phyloP scores from a whole-genome alignment of 2,113 vertebrate species.

The Myotis brandtii region DNA sequence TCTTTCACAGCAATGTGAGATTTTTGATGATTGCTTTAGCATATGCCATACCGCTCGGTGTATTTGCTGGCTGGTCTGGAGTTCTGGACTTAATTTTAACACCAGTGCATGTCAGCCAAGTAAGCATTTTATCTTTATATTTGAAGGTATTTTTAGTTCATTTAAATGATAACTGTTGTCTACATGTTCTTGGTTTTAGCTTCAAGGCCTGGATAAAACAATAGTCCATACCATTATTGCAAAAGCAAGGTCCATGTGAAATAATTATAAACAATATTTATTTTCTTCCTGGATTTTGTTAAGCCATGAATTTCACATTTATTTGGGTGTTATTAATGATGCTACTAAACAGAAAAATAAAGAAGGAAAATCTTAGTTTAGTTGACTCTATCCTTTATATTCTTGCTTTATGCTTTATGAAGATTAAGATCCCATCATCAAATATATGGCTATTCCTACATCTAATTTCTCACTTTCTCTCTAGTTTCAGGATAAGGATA shows the following conservation, averaged over 20 bases:
- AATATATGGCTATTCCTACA: not conserved
- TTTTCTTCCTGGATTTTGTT: conserved; percentile 44
- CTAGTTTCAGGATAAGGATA: not conserved
- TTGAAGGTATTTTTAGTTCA: conserved; percentile 57
- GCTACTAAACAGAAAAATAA: not conserved
- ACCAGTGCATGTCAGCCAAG: conserved; percentile 95
- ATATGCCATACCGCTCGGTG: conserved; percentile 95
- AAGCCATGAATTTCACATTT: not conserved
- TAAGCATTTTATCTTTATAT: conserved; percentile 83
- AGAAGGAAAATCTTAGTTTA: conserved; percentile 20
- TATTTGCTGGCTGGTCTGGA: conserved; percentile 96
- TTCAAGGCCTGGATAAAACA: not conserved
- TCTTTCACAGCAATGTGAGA: conserved; percentile 91
- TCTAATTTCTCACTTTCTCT: conserved; percentile 12
- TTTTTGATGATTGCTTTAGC: conserved; percentile 98
- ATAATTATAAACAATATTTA: conserved; percentile 38
- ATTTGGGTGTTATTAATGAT: conserved; percentile 43
- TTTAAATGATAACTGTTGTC: conserved; percentile 41
- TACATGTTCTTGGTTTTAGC: conserved; percentile 41
- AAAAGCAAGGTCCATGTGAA: conserved; percentile 24
- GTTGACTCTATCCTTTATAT: conserved; percentile 25
- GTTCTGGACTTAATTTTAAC: conserved; percentile 97
- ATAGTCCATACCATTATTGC: not conserved
- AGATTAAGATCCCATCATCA: not conserved
- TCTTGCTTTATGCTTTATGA: conserved; percentile 34